Evolutionary conservation across 2,888 invertebrate species (phyloP).

Genomic region (Epinotia brunnichana): DNA sequence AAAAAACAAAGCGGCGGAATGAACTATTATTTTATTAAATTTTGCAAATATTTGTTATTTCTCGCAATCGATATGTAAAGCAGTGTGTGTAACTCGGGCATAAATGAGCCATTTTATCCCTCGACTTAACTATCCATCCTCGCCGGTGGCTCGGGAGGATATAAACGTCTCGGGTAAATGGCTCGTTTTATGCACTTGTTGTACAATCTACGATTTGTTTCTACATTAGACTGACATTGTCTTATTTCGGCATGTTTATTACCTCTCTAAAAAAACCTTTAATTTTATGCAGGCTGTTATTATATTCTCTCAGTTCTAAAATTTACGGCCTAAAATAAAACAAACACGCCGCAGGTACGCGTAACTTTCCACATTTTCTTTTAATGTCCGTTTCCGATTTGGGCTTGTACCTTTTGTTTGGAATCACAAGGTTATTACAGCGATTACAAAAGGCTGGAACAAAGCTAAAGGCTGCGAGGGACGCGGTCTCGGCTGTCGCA

Average conservation of each 20-base stretch:
- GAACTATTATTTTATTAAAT: no score
- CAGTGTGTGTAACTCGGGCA: no score
- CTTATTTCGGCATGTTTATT: not conserved
- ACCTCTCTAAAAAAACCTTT: not conserved
- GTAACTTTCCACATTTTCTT: conserved; percentile 30
- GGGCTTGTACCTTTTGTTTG: conserved; percentile 13
- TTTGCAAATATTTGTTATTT: no score
- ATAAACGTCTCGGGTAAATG: no score
- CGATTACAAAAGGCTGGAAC: conserved; percentile 31
- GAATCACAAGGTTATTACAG: conserved; percentile 31
- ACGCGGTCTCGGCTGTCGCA: conserved; percentile 23
- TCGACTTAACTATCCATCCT: no score
- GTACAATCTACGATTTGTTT: no score
- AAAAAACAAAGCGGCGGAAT: no score
- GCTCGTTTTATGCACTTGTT: no score
- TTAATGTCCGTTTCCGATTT: conserved; percentile 24
- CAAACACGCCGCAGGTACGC: conserved; percentile 14
- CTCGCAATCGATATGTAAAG: no score
- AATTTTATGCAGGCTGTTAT: conserved; percentile 1
- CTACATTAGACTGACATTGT: not conserved
- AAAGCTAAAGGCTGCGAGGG: conserved; percentile 24
- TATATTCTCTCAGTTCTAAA: not conserved
- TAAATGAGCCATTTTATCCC: no score
- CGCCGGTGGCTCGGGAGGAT: no score
- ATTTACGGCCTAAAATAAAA: conserved; percentile 19